phyloP scores from a whole-genome alignment of 2,113 vertebrate species.

The Pteruthius melanotis region DNA sequence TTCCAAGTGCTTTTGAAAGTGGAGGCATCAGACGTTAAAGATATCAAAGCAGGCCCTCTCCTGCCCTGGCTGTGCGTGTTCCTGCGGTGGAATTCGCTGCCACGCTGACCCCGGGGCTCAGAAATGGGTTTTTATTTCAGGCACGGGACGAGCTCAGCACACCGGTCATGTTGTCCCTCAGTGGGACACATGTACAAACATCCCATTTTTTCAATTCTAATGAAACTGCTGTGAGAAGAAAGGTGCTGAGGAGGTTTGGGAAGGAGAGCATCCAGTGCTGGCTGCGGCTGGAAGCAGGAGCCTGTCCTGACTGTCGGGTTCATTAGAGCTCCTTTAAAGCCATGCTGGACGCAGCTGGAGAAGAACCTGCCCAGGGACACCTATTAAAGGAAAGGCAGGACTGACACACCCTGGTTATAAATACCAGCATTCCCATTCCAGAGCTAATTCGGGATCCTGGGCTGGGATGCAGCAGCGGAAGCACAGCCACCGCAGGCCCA shows the following conservation, averaged over 20 bases:
- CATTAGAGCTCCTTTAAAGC: background rate
- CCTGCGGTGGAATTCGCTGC: background rate
- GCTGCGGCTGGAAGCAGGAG: background rate
- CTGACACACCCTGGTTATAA: background rate
- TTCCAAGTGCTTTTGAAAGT: background rate
- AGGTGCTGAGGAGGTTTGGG: background rate
- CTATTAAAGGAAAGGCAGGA: conserved; percentile 7
- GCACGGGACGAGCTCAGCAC: background rate
- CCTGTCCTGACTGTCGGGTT: background rate
- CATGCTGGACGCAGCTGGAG: background rate
- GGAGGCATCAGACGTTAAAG: conserved; percentile 2
- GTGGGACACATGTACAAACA: accelerated
- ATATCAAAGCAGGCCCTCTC: background rate
- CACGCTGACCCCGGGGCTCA: accelerated
- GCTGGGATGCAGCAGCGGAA: background rate
- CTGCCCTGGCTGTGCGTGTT: background rate
- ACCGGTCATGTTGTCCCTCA: background rate
- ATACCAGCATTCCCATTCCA: background rate
- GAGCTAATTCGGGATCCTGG: background rate
- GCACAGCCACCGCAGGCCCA: background rate
- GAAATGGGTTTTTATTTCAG: background rate
- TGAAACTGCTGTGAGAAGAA: background rate
- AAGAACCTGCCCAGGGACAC: conserved; percentile 25
- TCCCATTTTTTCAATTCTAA: background rate
- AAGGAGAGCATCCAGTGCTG: background rate